Evolutionary conservation across 1,140 invertebrate species (phyloP).

Genomic region (Thaumetopoea pityocampa): DNA sequence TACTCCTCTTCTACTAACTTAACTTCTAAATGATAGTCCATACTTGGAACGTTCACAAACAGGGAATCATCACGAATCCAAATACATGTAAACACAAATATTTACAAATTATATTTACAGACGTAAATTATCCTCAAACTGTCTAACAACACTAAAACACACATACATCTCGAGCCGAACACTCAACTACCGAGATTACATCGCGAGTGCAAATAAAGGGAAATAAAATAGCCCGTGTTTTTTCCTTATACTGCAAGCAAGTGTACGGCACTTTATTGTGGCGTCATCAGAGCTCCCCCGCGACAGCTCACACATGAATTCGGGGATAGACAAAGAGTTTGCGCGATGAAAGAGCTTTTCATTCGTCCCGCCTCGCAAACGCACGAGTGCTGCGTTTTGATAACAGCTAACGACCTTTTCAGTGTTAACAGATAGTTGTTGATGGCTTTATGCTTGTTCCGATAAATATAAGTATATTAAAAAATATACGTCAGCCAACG

Average conservation of each 20-base stretch:
- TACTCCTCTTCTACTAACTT: too few species aligned
- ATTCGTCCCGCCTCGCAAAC: slow-evolving; percentile 27
- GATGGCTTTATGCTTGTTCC: slow-evolving; percentile 1
- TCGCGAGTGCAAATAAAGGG: slow-evolving; percentile 4
- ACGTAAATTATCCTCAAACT: too few species aligned
- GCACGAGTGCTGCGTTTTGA: slow-evolving; percentile 32
- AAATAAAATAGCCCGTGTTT: slow-evolving; percentile 5
- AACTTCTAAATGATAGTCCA: too few species aligned
- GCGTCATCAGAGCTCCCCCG: slow-evolving; percentile 24
- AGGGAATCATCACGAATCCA: too few species aligned
- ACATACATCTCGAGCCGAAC: too few species aligned
- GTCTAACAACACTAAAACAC: too few species aligned
- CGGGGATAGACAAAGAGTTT: slow-evolving; percentile 47
- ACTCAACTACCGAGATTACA: neutral
- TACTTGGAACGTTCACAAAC: too few species aligned
- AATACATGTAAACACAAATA: too few species aligned
- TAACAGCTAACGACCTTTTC: slow-evolving; percentile 33
- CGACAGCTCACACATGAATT: slow-evolving; percentile 47
- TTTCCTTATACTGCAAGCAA: slow-evolving; percentile 19
- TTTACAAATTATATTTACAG: too few species aligned
- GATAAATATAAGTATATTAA: too few species aligned
- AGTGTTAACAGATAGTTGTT: slow-evolving; percentile 20
- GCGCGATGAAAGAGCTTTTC: slow-evolving; percentile 48
- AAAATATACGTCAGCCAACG: too few species aligned
- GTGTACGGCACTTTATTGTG: slow-evolving; percentile 27